Percentiles rank a stretch among this genome's conserved stretches.
These are phyloP conservation scores for Corydoras maculifer DNA, from an alignment of 2,113 vertebrate species.

Conservation along the genomic window DNA sequence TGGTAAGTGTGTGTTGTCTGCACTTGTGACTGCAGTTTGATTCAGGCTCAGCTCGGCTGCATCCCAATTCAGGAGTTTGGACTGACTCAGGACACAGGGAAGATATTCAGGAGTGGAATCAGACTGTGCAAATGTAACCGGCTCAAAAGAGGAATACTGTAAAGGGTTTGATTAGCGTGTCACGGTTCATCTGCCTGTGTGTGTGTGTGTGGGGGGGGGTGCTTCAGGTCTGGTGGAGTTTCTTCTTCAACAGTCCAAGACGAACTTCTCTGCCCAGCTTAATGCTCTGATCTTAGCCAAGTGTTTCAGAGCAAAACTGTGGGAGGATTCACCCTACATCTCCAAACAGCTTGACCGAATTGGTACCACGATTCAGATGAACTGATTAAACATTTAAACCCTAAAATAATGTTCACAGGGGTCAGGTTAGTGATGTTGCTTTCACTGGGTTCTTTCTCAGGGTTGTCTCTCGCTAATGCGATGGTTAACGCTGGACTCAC, in stretches of 20 bases:
- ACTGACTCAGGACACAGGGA: slow-evolving; percentile 86
- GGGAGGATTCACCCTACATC: slow-evolving; percentile 88
- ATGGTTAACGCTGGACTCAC: slow-evolving; percentile 94
- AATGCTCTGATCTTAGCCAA: slow-evolving; percentile 86
- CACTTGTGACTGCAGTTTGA: slow-evolving; percentile 68
- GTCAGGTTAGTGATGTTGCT: too few species aligned
- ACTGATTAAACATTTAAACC: too few species aligned
- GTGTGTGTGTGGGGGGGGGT: not conserved
- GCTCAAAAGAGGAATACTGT: not conserved
- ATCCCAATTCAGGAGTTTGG: slow-evolving; percentile 91
- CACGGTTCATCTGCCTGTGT: too few species aligned
- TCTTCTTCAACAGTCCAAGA: slow-evolving; percentile 70
- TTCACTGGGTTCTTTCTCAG: slow-evolving; percentile 51
- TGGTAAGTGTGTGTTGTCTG: too few species aligned
- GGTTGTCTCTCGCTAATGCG: slow-evolving; percentile 80
- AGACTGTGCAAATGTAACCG: slow-evolving; percentile 86
- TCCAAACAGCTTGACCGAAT: slow-evolving; percentile 96
- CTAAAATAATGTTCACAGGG: too few species aligned
- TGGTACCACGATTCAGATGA: slow-evolving; percentile 56
- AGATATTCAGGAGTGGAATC: slow-evolving; percentile 87
- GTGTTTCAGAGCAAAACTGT: slow-evolving; percentile 89
- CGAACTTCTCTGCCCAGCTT: slow-evolving; percentile 71
- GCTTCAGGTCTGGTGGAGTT: slow-evolving; percentile 82
- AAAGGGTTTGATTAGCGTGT: not conserved
- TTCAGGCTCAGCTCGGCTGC: slow-evolving; percentile 91